Percentiles rank a stretch among this genome's conserved stretches.
Conservation (phyloP, 2,888 invertebrate species). For the Celastrina argiolus region DNA sequence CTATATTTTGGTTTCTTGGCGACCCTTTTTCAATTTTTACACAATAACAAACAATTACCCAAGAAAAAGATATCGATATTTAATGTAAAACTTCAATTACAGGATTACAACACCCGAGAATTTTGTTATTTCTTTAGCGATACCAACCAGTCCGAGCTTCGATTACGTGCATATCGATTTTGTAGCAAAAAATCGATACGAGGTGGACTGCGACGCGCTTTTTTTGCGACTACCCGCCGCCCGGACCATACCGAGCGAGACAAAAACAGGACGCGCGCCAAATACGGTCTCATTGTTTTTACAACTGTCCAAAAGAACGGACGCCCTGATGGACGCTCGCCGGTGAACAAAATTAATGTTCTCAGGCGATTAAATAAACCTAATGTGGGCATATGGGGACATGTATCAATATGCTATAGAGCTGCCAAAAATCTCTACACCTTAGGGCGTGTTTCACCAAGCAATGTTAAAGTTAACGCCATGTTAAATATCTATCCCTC, state of each 20-base stretch:
- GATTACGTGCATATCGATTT: constrained; percentile 33
- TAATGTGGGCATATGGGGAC: constrained; percentile 6
- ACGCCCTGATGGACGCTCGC: constrained; percentile 37
- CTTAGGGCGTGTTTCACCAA: too few relatives aligned
- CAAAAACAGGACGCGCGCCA: constrained; percentile 33
- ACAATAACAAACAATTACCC: too few relatives aligned
- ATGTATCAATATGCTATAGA: background rate
- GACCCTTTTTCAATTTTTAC: too few relatives aligned
- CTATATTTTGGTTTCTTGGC: too few relatives aligned
- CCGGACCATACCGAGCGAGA: constrained; percentile 30
- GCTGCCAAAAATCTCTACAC: too few relatives aligned
- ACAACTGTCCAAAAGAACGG: constrained; percentile 37
- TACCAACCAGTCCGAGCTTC: constrained; percentile 25
- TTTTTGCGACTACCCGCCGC: constrained; percentile 30
- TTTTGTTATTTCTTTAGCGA: background rate
- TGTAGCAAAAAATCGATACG: constrained; percentile 27
- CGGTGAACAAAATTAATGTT: constrained; percentile 35
- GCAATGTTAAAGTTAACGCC: too few relatives aligned
- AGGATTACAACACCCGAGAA: background rate
- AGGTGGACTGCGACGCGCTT: constrained; percentile 6
- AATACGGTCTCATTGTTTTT: constrained; percentile 58
- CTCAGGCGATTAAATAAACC: constrained; percentile 18
- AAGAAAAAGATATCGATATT: background rate
- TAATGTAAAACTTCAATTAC: background rate
- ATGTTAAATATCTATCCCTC: too few relatives aligned